phyloP scores from a whole-genome alignment of 2,888 invertebrate species.

The Beris morrisii region DNA sequence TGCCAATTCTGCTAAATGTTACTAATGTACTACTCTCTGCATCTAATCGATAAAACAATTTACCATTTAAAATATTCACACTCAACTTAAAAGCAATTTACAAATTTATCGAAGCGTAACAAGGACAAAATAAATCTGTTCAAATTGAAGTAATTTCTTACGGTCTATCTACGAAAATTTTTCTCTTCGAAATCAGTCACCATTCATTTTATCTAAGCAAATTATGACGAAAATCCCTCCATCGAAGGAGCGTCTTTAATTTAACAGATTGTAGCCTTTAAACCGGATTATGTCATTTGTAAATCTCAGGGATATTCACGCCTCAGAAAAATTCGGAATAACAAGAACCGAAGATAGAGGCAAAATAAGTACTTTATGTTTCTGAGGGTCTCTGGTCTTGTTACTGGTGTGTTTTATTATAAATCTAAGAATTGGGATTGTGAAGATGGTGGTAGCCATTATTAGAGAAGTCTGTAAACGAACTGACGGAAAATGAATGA shows the following conservation, averaged over 20 bases:
- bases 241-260: slow-evolving; percentile 1
- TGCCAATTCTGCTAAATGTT: too few species aligned
- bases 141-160: too few species aligned
- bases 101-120: too few species aligned
- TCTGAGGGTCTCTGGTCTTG: background rate
- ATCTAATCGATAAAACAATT: too few species aligned
- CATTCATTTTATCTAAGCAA: slow-evolving; percentile 12
- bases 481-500: slow-evolving; percentile 28
- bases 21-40: too few species aligned
- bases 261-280: slow-evolving; percentile 11
- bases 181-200: slow-evolving; percentile 7
- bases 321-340: background rate
- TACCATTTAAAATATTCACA: too few species aligned
- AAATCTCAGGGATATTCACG: slow-evolving; percentile 3
- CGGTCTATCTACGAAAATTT: too few species aligned
- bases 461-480: too few species aligned
- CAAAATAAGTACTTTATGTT: background rate
- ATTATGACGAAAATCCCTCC: slow-evolving; percentile 12
- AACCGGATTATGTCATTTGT: slow-evolving; percentile 14
- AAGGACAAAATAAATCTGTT: too few species aligned
- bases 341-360: background rate
- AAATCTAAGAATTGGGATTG: background rate
- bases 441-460: slow-evolving; percentile 18
- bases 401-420: slow-evolving; percentile 7
- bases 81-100: too few species aligned